These are phyloP conservation scores for Acanthococcus lagerstroemiae DNA, from an alignment of 2,888 invertebrate genomes.

Conservation along the genomic window DNA sequence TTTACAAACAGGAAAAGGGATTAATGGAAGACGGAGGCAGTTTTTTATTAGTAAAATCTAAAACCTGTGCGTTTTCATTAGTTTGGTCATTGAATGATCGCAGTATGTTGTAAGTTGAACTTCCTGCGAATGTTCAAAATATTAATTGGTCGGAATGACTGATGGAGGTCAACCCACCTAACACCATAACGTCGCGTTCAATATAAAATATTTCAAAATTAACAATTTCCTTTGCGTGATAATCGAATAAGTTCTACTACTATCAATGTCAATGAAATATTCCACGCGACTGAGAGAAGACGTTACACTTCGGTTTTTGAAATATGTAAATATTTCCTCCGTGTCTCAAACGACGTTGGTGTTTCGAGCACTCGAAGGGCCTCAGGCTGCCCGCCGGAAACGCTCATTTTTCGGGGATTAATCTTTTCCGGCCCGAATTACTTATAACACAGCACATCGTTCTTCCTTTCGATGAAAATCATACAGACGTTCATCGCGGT, in stretches of 20 bases:
- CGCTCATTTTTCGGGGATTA: neutral
- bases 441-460: too few relatives aligned
- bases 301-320: too few relatives aligned
- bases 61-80: constrained; percentile 14
- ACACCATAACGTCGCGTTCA: constrained; percentile 13
- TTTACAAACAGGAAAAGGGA: constrained; percentile 26
- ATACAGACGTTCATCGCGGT: too few relatives aligned
- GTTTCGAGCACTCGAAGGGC: too few relatives aligned
- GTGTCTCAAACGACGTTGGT: too few relatives aligned
- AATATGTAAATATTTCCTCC: too few relatives aligned
- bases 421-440: neutral
- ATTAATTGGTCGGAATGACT: constrained; percentile 27
- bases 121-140: constrained; percentile 28
- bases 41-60: constrained; percentile 25
- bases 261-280: neutral
- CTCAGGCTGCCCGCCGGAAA: neutral
- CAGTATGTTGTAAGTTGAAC: constrained; percentile 23
- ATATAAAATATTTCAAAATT: constrained; percentile 25
- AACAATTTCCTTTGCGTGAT: constrained; percentile 21
- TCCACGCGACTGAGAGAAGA: too few relatives aligned
- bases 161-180: constrained; percentile 30
- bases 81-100: constrained; percentile 27
- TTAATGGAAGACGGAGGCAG: constrained; percentile 27
- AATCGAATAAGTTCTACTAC: too few relatives aligned
- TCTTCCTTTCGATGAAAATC: too few relatives aligned